Conservation (phyloP, 2,797 vertebrate species). For the Silurus lanzhouensis region DNA sequence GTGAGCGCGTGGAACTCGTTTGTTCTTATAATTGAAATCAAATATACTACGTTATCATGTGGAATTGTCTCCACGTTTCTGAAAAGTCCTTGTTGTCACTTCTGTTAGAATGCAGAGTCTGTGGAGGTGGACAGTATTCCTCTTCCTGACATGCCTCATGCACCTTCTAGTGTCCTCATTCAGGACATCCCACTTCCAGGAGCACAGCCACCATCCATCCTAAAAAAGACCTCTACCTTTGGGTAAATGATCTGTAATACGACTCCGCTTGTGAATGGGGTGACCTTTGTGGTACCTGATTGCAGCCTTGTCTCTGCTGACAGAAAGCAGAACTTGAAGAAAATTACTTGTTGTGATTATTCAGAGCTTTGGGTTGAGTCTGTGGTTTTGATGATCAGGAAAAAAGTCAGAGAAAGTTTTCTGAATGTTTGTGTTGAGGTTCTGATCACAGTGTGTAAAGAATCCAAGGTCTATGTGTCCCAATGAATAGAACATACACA, state of each 20-base stretch:
- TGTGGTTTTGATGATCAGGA: too few species aligned
- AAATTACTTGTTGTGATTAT: not conserved
- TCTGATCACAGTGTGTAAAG: not conserved
- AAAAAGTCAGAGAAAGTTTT: not conserved
- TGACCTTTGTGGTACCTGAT: not conserved
- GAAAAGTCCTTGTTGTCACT: not conserved
- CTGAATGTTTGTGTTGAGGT: too few species aligned
- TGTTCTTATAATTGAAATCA: too few species aligned
- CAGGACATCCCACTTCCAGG: constrained; percentile 97
- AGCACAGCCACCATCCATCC: constrained; percentile 94
- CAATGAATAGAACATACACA: not conserved
- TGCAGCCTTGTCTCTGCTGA: not conserved
- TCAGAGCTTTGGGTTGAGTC: too few species aligned
- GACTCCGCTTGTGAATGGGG: not conserved
- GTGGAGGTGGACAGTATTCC: constrained; percentile 98
- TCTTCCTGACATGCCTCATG: constrained; percentile 97
- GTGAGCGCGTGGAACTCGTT: constrained; percentile 53
- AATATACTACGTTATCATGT: not conserved
- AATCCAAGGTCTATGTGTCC: not conserved
- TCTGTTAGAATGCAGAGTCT: constrained; percentile 86
- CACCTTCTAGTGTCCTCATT: constrained; percentile 96
- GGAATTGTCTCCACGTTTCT: not conserved
- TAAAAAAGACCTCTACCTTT: constrained; percentile 90
- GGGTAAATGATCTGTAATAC: constrained; percentile 71
- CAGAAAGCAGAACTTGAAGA: not conserved